A percentile compares a stretch with the other conserved stretches of the same genome.
These are phyloP conservation scores for Malurus melanocephalus DNA, from an alignment of 2,113 vertebrate genomes.

Conservation along the genomic window DNA sequence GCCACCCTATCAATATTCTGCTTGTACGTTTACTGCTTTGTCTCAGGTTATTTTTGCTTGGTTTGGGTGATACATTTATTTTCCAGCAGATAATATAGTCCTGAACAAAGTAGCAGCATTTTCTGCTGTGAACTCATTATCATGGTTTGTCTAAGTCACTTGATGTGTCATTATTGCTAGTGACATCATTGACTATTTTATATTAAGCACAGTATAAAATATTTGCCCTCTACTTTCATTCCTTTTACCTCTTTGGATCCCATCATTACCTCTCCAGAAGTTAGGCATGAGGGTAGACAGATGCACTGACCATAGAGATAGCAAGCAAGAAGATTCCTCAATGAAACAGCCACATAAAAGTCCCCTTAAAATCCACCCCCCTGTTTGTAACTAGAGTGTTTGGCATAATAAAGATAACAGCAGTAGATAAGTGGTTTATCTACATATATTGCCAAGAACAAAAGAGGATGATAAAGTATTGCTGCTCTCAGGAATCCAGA, in stretches of 20 bases:
- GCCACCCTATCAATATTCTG: neutral
- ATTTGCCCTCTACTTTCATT: neutral
- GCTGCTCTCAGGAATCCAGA: conserved; percentile 35
- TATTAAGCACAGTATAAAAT: neutral
- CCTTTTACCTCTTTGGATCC: conserved; percentile 7
- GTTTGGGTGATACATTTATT: neutral
- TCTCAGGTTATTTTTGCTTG: neutral
- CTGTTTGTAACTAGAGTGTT: conserved; percentile 46
- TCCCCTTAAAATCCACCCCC: neutral
- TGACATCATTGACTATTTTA: conserved; percentile 1
- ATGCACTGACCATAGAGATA: conserved; percentile 15
- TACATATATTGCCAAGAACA: conserved; percentile 43
- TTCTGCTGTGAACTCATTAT: neutral
- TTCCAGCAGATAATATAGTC: neutral
- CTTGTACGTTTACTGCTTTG: neutral
- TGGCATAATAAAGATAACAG: conserved; percentile 55
- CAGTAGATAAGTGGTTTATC: conserved; percentile 48
- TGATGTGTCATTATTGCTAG: neutral
- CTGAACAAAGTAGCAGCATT: neutral
- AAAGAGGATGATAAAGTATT: conserved; percentile 45
- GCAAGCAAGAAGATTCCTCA: conserved; percentile 40
- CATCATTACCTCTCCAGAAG: conserved; percentile 7
- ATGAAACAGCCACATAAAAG: conserved; percentile 61
- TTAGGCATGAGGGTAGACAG: conserved; percentile 2
- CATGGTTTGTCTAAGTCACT: neutral